Evolutionary conservation across 2,797 vertebrate genomes (phyloP), one percentile per base, ranked within the genome.

Genomic region (Leptatherina wallacei): DNA sequence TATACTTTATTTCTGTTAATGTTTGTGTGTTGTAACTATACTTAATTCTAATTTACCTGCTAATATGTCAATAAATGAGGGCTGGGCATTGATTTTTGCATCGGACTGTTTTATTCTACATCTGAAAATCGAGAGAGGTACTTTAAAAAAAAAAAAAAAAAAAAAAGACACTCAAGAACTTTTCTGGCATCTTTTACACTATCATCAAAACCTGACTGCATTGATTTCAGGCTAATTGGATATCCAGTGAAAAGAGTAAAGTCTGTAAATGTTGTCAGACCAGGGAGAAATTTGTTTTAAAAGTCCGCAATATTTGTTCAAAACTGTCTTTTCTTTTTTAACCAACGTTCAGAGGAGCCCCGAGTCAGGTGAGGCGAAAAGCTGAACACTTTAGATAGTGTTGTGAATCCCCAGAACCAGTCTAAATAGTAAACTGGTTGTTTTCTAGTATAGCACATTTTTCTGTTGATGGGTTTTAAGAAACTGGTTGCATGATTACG

Each of bases 341-440:
- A 73, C 71, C 10, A 24, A 60, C 71, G 9, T 4, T 33, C 62
- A 57, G 72, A 58, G 60, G 73, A 75, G 40, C 40, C 13, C 18
- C 20, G 40, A 63, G 40, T 16, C 65, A 75, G 65, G 72, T 68
- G 72, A 75, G 72, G 40, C 38, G 42, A 44, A 27, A 24, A 36
- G 54, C 54, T 27, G 11, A 29, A 55, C 49, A 12, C 27, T 16
- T 54, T 55, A 55, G 27, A 6, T 29, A 14, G 52, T 16, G 4
- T 30, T 55, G 52, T 30, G 14, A 35, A 52, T 38, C 9, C 33
- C 20, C 33, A 52, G 47, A 65, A 9, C 10, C 10, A 42, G 35
- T 36, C 14, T 16, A 36, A 52, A 65, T 54, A 22, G 12, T 38
- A 40, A 13, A 20, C 27, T 18, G 30, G 8, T 52, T 20, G 13